A percentile compares a stretch with the other conserved stretches of the same genome.
Conservation (phyloP, 1,140 invertebrate species). For the Drosophila grimshawi region DNA sequence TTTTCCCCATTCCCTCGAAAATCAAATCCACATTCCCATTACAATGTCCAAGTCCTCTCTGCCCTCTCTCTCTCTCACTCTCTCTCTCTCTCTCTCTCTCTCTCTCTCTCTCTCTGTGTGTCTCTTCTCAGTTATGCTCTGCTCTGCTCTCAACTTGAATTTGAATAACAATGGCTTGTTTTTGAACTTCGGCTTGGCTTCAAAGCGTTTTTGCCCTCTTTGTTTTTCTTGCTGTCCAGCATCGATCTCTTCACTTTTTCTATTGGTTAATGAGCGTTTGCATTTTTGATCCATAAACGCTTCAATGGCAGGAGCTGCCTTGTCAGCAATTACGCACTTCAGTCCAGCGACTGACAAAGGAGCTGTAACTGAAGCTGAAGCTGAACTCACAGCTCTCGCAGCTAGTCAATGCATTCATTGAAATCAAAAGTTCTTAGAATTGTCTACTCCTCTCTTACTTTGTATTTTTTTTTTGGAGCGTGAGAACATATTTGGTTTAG, state of each 20-base stretch:
- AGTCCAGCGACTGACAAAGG: conserved; percentile 54
- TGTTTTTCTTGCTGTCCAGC: conserved; percentile 44
- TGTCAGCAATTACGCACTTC: conserved; percentile 78
- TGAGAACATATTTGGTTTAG: conserved; percentile 29
- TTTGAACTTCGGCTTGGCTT: conserved; percentile 60
- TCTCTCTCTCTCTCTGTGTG: background rate
- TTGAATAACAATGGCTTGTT: conserved; percentile 73
- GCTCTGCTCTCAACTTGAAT: conserved; percentile 38
- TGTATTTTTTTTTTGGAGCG: conserved; percentile 28
- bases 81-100: conserved; percentile 18
- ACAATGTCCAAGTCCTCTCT: conserved; percentile 5
- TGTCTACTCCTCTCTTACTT: background rate
- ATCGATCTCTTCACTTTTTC: conserved; percentile 34
- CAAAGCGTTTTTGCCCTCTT: conserved; percentile 53
- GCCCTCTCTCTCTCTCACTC: conserved; percentile 22
- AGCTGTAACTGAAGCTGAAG: background rate
- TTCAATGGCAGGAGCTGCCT: conserved; percentile 62
- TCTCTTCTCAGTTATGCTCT: background rate
- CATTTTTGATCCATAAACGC: conserved; percentile 22
- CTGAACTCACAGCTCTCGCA: background rate
- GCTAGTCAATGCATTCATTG: conserved; percentile 58
- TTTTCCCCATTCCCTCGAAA: conserved; percentile 45
- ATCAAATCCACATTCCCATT: conserved; percentile 14
- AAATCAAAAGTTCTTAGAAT: conserved; percentile 74
- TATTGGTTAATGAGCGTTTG: conserved; percentile 69